Conservation (phyloP, 2,113 vertebrate species). For the Callorhinus ursinus region DNA sequence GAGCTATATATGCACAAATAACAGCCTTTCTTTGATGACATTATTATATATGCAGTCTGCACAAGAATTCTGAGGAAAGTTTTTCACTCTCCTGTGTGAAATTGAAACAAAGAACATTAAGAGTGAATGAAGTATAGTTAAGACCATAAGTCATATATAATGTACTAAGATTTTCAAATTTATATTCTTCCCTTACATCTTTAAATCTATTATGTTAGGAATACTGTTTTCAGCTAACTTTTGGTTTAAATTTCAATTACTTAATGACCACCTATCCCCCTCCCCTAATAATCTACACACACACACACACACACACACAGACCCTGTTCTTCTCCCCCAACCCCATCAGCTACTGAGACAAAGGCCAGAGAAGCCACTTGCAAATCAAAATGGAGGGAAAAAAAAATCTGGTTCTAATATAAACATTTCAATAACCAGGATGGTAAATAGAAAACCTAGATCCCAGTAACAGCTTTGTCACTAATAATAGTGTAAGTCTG, state of each 20-base stretch:
- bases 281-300: background rate
- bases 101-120: background rate
- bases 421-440: background rate
- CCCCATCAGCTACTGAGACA: background rate
- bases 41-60: background rate
- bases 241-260: background rate
- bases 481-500: background rate
- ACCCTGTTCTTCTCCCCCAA: background rate
- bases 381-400: background rate
- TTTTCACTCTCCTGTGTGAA: background rate
- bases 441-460: background rate
- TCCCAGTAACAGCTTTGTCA: background rate
- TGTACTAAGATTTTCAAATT: slow-evolving; percentile 12
- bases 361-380: background rate
- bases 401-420: background rate
- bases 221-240: slow-evolving; percentile 24
- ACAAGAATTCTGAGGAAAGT: slow-evolving; percentile 7
- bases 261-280: background rate
- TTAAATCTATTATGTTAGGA: background rate
- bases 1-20: slow-evolving; percentile 32
- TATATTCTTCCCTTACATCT: background rate
- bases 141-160: background rate
- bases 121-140: background rate
- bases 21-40: background rate
- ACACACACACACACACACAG: background rate